phyloP scores from a whole-genome alignment of 2,797 vertebrate species.

The Phrynocephalus forsythii region DNA sequence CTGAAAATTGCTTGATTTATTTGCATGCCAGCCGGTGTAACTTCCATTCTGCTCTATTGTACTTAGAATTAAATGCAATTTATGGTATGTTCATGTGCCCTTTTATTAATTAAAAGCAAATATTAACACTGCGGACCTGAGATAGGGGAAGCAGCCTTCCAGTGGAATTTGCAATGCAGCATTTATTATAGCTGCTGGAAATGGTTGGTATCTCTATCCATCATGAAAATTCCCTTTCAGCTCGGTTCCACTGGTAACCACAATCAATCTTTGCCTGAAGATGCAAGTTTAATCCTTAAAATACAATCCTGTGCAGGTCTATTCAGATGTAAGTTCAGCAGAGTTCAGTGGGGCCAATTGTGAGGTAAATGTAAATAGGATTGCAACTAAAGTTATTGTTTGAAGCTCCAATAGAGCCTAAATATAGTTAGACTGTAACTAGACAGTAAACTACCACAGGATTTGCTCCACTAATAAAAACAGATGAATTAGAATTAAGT shows the following conservation, averaged over 20 bases:
- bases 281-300: not conserved
- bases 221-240: not conserved
- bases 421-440: not conserved
- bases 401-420: not conserved
- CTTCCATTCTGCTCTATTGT: not conserved
- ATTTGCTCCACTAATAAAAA: no score
- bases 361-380: not conserved
- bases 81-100: not conserved
- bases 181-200: conserved; percentile 8
- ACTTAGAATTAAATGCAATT: conserved; percentile 23
- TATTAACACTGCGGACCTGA: not conserved
- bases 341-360: not conserved
- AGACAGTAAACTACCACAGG: no score
- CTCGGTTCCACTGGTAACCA: not conserved
- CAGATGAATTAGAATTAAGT: no score
- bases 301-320: not conserved
- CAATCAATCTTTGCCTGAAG: not conserved
- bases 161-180: conserved; percentile 8
- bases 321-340: not conserved
- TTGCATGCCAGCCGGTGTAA: conserved; percentile 2
- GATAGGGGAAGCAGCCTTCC: not conserved
- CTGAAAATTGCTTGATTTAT: conserved; percentile 19
- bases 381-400: not conserved
- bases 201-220: not conserved
- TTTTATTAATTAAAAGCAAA: conserved; percentile 31